Percentiles rank a stretch among this genome's conserved stretches.
Evolutionary conservation across 2,888 invertebrate genomes (phyloP).

Genomic region (Epirrita christyi): DNA sequence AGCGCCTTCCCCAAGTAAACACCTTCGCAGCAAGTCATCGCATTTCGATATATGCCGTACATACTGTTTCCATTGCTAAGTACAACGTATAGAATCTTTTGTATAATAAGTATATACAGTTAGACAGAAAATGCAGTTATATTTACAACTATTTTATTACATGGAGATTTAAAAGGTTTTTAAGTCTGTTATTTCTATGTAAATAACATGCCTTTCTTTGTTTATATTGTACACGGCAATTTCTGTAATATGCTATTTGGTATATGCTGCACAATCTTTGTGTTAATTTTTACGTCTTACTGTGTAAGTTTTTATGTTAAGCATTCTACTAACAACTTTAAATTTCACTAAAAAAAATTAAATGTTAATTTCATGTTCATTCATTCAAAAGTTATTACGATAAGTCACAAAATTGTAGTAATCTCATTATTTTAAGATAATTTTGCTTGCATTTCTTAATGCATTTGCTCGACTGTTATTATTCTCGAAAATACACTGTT

Average conservation of each 20-base stretch:
- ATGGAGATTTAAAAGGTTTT: not conserved
- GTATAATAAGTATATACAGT: conserved; percentile 1
- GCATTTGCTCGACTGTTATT: conserved; percentile 51
- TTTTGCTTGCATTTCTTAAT: conserved; percentile 59
- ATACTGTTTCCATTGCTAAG: conserved; percentile 9
- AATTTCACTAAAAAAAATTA: conserved; percentile 7
- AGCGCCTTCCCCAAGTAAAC: conserved; percentile 71
- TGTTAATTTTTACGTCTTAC: conserved; percentile 5
- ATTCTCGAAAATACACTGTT: conserved; percentile 45
- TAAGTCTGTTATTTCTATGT: not conserved
- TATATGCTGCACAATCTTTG: conserved; percentile 2
- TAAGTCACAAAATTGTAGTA: conserved; percentile 45
- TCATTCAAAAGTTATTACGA: conserved; percentile 22
- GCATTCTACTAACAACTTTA: conserved; percentile 8
- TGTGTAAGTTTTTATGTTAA: conserved; percentile 12
- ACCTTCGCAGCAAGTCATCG: conserved; percentile 30
- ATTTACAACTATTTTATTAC: not conserved
- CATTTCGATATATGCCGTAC: conserved; percentile 9
- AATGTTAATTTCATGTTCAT: conserved; percentile 3
- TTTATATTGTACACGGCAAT: not conserved
- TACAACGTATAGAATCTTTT: conserved; percentile 11
- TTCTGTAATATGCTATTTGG: not conserved
- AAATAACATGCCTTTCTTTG: not conserved
- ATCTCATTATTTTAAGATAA: conserved; percentile 45
- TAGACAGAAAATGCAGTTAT: not conserved